Evolutionary conservation across 1,140 invertebrate species (phyloP).

Genomic region (Metaphire vulgaris): DNA sequence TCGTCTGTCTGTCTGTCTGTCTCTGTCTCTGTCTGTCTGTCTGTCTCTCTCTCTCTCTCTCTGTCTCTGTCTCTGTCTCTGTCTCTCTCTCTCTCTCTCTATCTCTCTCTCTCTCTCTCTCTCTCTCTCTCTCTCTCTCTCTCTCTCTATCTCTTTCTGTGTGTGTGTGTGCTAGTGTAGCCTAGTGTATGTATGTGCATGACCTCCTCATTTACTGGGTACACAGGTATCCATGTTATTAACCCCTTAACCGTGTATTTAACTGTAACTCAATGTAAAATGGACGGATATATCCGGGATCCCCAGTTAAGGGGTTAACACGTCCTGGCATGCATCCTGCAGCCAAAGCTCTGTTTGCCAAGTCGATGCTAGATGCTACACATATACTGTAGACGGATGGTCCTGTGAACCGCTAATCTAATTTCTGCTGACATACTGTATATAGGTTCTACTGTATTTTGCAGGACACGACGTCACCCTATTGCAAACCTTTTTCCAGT

Average conservation of each 20-base stretch:
- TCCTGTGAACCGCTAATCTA: too few species aligned
- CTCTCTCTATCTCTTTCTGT: background rate
- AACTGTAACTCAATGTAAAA: too few species aligned
- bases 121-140: background rate
- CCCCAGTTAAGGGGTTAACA: too few species aligned
- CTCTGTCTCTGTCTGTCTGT: background rate
- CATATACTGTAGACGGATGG: background rate
- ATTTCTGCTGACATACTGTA: too few species aligned
- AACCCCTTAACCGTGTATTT: too few species aligned
- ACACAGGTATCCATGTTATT: background rate
- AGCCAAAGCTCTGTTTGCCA: too few species aligned
- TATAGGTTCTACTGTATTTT: too few species aligned
- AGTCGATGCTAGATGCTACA: too few species aligned
- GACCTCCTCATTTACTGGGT: background rate
- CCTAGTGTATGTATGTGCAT: background rate
- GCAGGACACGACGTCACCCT: background rate
- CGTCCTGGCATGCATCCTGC: too few species aligned
- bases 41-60: background rate
- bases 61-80: background rate
- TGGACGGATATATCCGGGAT: too few species aligned
- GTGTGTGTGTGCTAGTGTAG: background rate
- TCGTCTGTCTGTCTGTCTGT: background rate
- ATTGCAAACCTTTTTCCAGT: too few species aligned
- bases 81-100: background rate
- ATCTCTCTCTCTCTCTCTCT: background rate